Evolutionary conservation across 2,797 vertebrate species (phyloP).

Genomic region (Rachycentron canadum): DNA sequence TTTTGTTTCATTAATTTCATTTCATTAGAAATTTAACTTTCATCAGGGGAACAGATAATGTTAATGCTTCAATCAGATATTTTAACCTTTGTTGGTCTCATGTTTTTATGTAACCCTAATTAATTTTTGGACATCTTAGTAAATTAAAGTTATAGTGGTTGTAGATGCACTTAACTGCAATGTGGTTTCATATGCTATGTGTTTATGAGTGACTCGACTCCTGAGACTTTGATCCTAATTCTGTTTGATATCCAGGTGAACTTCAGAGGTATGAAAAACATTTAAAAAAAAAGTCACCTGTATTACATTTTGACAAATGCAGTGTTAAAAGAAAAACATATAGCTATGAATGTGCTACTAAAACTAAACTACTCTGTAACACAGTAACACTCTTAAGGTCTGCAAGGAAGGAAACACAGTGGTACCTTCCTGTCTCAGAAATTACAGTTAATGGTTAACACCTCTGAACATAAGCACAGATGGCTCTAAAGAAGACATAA

Average conservation of each 20-base stretch:
- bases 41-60: too few species aligned
- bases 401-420: neutral
- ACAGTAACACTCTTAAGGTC: neutral
- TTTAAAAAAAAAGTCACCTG: too few species aligned
- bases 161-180: neutral
- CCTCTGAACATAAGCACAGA: neutral
- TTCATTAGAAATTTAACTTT: too few species aligned
- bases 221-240: neutral
- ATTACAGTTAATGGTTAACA: constrained; percentile 26
- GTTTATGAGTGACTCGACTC: neutral
- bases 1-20: neutral
- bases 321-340: neutral
- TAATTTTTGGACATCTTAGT: too few species aligned
- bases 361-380: neutral
- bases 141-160: neutral
- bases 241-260: neutral
- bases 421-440: neutral
- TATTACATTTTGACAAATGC: neutral
- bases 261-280: neutral
- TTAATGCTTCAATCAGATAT: neutral
- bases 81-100: too few species aligned
- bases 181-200: neutral
- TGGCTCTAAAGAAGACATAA: neutral
- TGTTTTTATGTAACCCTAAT: neutral
- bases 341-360: neutral